Conservation (phyloP, 2,888 invertebrate genomes). For the Gisinianus flammeolus region DNA sequence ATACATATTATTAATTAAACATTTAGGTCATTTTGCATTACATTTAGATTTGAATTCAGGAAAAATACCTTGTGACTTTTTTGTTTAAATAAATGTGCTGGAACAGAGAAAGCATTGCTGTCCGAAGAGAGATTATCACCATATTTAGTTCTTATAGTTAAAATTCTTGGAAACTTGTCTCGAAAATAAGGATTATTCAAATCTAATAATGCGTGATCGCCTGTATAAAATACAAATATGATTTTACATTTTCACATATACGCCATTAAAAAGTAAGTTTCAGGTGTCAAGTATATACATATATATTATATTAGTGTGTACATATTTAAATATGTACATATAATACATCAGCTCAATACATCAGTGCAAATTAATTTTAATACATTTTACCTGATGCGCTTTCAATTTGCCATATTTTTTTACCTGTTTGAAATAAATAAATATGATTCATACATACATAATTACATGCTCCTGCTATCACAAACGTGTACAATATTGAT, state of each 20-base stretch:
- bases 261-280: not conserved
- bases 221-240: not conserved
- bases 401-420: conserved; percentile 28
- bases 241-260: not conserved
- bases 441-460: too few species aligned
- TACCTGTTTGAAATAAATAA: not conserved
- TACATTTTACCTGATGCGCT: conserved; percentile 12
- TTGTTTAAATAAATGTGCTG: conserved; percentile 5
- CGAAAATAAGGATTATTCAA: conserved; percentile 11
- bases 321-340: not conserved
- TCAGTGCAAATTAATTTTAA: not conserved
- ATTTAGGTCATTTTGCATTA: too few species aligned
- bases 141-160: conserved; percentile 29
- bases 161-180: not conserved
- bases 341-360: too few species aligned
- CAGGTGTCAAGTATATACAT: not conserved
- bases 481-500: too few species aligned
- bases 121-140: conserved; percentile 16
- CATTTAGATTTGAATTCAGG: not conserved
- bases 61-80: not conserved
- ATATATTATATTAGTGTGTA: not conserved
- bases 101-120: conserved; percentile 1
- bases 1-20: too few species aligned
- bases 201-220: conserved; percentile 25
- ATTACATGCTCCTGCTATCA: too few species aligned